phyloP scores from a whole-genome alignment of 2,113 vertebrate species.

The Aphyosemion australe region DNA sequence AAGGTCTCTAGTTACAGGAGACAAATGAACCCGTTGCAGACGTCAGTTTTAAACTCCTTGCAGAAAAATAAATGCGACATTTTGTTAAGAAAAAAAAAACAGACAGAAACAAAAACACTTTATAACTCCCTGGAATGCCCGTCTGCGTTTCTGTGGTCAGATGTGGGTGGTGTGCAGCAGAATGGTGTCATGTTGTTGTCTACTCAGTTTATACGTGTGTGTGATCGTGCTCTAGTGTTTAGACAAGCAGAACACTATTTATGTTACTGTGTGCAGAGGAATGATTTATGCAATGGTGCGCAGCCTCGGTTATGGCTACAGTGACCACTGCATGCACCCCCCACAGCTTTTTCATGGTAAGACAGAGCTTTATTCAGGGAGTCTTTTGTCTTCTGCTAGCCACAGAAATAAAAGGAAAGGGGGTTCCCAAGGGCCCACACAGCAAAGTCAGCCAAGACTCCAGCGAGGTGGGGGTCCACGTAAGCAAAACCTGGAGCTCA shows the following conservation, averaged over 20 bases:
- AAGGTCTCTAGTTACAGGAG: not conserved
- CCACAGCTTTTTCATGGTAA: constrained; percentile 73
- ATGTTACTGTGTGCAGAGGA: constrained; percentile 15
- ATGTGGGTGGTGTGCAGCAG: constrained; percentile 33
- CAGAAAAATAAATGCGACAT: constrained; percentile 30
- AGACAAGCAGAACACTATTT: constrained; percentile 7
- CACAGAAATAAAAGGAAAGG: constrained; percentile 38
- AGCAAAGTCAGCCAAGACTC: constrained; percentile 25
- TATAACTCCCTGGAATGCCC: constrained; percentile 47
- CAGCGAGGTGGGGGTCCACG: constrained; percentile 3
- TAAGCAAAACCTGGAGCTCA: constrained; percentile 30
- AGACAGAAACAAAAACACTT: constrained; percentile 37
- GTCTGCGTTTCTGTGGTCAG: constrained; percentile 59
- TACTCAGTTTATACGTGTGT: constrained; percentile 22
- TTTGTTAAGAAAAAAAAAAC: constrained; percentile 23
- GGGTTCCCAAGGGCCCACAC: constrained; percentile 33
- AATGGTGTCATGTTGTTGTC: constrained; percentile 13
- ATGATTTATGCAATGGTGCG: constrained; percentile 54
- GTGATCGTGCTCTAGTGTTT: constrained; percentile 21
- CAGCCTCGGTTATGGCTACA: constrained; percentile 42
- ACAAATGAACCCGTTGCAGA: constrained; percentile 1
- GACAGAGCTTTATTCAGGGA: constrained; percentile 44
- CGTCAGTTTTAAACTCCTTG: constrained; percentile 17
- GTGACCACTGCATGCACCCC: constrained; percentile 56
- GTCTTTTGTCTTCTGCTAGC: constrained; percentile 51